phyloP scores from a whole-genome alignment of 2,797 vertebrate species.

The Monodelphis domestica region DNA sequence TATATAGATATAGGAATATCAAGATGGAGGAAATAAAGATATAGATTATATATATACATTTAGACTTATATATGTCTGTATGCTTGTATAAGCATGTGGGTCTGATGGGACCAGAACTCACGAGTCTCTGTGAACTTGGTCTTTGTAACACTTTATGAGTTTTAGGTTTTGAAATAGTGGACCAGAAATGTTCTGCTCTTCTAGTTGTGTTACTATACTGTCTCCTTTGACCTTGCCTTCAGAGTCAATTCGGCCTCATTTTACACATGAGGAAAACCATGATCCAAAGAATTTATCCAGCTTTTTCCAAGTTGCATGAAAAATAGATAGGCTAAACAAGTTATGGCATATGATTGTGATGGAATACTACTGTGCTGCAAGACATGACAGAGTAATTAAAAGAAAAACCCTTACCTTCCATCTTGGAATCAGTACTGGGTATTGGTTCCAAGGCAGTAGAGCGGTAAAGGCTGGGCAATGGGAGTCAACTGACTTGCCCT shows the following conservation, averaged over 20 bases:
- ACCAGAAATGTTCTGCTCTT: too few species aligned
- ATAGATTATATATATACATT: background rate
- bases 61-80: background rate
- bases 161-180: background rate
- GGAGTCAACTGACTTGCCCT: too few species aligned
- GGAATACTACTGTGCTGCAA: too few species aligned
- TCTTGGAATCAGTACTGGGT: too few species aligned
- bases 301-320: background rate
- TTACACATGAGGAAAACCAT: background rate
- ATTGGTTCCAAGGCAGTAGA: too few species aligned
- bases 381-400: too few species aligned
- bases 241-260: background rate
- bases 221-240: background rate
- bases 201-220: background rate
- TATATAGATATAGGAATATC: background rate
- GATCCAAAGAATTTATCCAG: background rate
- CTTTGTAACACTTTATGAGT: background rate
- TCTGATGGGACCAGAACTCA: background rate
- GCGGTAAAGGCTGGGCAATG: too few species aligned
- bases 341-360: too few species aligned
- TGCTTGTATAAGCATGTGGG: background rate
- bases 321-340: background rate
- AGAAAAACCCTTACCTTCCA: too few species aligned
- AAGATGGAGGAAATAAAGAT: background rate
- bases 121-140: background rate